A percentile compares a stretch with the other conserved stretches of the same genome.
Evolutionary conservation across 2,888 invertebrate species (phyloP).

Genomic region (Thelaira solivaga): DNA sequence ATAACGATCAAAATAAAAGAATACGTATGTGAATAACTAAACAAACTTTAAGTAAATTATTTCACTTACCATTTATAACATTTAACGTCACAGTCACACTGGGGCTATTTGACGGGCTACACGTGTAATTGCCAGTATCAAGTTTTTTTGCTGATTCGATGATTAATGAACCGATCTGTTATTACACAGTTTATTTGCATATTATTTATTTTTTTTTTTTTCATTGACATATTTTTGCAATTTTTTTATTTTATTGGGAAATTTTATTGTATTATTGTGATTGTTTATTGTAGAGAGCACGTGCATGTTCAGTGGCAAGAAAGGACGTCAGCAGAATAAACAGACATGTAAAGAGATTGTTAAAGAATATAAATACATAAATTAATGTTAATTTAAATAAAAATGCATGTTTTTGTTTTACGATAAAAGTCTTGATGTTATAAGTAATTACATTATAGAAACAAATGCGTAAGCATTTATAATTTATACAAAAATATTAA

Average conservation of each 20-base stretch:
- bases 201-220: slow-evolving; percentile 4
- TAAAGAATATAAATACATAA: slow-evolving; percentile 40
- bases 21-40: not conserved
- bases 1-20: not conserved
- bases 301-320: slow-evolving; percentile 13
- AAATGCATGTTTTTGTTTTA: not conserved
- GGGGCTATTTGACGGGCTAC: slow-evolving; percentile 94
- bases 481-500: no score
- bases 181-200: slow-evolving; percentile 38
- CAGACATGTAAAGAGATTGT: slow-evolving; percentile 45
- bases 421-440: not conserved
- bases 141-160: slow-evolving; percentile 77
- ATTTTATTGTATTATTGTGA: not conserved
- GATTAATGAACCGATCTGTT: slow-evolving; percentile 77
- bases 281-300: slow-evolving; percentile 9
- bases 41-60: slow-evolving; percentile 6
- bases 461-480: not conserved
- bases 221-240: not conserved
- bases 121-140: slow-evolving; percentile 89
- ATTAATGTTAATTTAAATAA: slow-evolving; percentile 28
- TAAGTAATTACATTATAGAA: not conserved
- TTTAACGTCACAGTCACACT: slow-evolving; percentile 93
- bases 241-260: not conserved
- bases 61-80: slow-evolving; percentile 89
- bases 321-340: slow-evolving; percentile 11